Evolutionary conservation across 2,888 invertebrate species (phyloP).

Genomic region (Embidobia sp.): DNA sequence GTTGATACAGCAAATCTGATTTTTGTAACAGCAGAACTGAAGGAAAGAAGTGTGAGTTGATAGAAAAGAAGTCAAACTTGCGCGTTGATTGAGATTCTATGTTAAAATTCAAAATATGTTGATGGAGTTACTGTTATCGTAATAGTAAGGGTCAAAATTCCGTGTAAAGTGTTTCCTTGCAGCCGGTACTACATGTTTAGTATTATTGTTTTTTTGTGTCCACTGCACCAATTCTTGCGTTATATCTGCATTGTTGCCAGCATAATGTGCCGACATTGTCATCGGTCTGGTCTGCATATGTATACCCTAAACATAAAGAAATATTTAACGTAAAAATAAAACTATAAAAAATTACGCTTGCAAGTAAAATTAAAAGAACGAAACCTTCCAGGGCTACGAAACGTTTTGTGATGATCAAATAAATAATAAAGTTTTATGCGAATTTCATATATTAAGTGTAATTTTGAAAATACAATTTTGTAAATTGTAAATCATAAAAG

Average conservation of each 20-base stretch:
- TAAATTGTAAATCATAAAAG: too few species aligned
- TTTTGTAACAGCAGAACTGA: too few species aligned
- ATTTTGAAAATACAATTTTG: too few species aligned
- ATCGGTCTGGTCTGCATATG: constrained; percentile 43
- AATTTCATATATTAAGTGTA: too few species aligned
- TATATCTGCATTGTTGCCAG: constrained; percentile 17
- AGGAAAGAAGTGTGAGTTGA: too few species aligned
- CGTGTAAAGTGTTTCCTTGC: constrained; percentile 26
- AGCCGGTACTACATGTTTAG: constrained; percentile 20
- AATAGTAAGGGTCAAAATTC: constrained; percentile 30
- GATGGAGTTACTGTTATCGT: constrained; percentile 22
- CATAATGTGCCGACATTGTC: constrained; percentile 33
- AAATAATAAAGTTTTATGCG: too few species aligned
- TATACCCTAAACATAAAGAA: constrained; percentile 53
- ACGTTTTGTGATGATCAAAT: not conserved
- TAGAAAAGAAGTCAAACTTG: too few species aligned
- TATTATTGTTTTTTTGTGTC: constrained; percentile 38
- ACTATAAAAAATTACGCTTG: constrained; percentile 25
- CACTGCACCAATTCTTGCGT: constrained; percentile 32
- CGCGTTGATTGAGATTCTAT: constrained; percentile 33
- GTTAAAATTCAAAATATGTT: constrained; percentile 26
- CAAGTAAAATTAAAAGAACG: constrained; percentile 31
- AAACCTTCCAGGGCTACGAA: constrained; percentile 42
- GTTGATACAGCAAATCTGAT: too few species aligned
- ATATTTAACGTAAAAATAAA: constrained; percentile 47